These are phyloP conservation scores for Pachliopta kotzebuea DNA, from an alignment of 2,888 invertebrate species.

Conservation along the genomic window DNA sequence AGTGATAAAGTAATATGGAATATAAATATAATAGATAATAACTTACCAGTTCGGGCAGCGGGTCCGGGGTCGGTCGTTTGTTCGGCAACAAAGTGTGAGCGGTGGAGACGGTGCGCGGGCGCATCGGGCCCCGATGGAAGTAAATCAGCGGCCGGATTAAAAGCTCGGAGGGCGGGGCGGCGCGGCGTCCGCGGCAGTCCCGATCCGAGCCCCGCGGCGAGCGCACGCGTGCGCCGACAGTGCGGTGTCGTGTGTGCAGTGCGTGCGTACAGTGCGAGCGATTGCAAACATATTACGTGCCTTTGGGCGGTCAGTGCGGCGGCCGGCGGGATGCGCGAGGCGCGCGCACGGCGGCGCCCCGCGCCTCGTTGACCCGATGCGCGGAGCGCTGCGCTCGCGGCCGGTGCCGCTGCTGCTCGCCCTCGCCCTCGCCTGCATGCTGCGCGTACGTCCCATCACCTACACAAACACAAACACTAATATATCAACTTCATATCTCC, in stretches of 20 bases:
- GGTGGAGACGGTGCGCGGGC: conserved; percentile 24
- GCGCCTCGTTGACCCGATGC: conserved; percentile 54
- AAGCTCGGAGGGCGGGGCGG: conserved; percentile 37
- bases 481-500: no score
- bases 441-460: conserved; percentile 54
- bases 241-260: conserved; percentile 31
- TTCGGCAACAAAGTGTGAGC: conserved; percentile 16
- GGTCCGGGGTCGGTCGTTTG: conserved; percentile 8
- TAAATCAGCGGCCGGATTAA: conserved; percentile 21
- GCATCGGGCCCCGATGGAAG: conserved; percentile 20
- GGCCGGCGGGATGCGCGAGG: conserved; percentile 51
- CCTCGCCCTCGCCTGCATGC: conserved; percentile 68
- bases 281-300: conserved; percentile 17
- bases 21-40: conserved; percentile 4
- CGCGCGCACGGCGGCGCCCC: conserved; percentile 52
- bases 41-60: conserved; percentile 17
- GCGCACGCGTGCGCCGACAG: conserved; percentile 19
- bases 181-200: conserved; percentile 50
- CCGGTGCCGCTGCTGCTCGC: conserved; percentile 66
- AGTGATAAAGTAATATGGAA: no score
- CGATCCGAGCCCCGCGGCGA: conserved; percentile 53
- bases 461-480: neutral
- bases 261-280: conserved; percentile 34
- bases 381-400: conserved; percentile 65
- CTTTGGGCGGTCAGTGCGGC: conserved; percentile 32